Evolutionary conservation across 2,797 vertebrate genomes (phyloP).

Genomic region (Eurystomus glaucurus): DNA sequence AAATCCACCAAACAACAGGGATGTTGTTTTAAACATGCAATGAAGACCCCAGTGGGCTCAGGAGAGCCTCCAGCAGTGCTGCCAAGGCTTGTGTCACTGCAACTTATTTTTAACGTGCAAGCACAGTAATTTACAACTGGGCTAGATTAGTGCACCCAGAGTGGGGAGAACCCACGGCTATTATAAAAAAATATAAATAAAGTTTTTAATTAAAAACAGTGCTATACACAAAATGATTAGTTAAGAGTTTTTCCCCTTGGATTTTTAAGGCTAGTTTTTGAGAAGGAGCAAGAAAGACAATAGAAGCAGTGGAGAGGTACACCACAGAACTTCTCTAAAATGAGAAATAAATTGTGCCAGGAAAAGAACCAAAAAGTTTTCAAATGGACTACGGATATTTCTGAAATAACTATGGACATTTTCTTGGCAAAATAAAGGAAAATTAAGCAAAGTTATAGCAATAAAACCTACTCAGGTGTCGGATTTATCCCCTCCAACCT

Average conservation of each 20-base stretch:
- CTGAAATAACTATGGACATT: neutral
- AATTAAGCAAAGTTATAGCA: neutral
- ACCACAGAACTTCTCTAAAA: neutral
- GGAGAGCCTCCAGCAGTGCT: constrained; percentile 4
- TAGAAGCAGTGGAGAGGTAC: neutral
- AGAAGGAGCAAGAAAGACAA: neutral
- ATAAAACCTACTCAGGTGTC: neutral
- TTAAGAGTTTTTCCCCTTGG: neutral
- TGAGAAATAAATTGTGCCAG: neutral
- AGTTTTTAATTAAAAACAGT: constrained; percentile 42
- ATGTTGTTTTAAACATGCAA: neutral
- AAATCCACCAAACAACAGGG: neutral
- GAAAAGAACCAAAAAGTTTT: rapidly evolving
- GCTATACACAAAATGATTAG: neutral
- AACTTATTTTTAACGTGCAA: constrained; percentile 46
- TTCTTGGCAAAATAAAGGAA: neutral
- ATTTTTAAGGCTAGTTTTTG: neutral
- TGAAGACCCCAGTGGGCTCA: neutral
- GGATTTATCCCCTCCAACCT: neutral
- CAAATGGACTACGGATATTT: neutral
- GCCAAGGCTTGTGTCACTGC: neutral
- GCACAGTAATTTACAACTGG: neutral
- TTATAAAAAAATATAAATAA: constrained; percentile 29
- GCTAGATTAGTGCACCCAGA: neutral
- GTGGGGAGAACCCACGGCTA: neutral